These are phyloP conservation scores for Nesoenas mayeri DNA, from an alignment of 2,113 vertebrate genomes.

Conservation along the genomic window DNA sequence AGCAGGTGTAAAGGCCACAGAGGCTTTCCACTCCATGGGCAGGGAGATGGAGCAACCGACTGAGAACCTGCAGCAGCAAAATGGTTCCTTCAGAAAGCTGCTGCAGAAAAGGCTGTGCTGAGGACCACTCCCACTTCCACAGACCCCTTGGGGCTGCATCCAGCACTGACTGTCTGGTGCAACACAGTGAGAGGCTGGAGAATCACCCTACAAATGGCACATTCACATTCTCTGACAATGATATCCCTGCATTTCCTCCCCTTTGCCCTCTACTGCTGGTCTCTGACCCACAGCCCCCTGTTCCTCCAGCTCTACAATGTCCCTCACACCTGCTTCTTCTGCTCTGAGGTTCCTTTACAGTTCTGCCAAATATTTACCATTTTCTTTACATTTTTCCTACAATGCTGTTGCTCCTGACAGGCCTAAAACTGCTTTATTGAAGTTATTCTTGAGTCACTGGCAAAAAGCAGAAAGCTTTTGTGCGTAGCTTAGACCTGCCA, in stretches of 20 bases:
- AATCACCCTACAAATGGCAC: not conserved
- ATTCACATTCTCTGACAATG: not conserved
- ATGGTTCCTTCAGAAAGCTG: not conserved
- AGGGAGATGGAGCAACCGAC: not conserved
- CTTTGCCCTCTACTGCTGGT: not conserved
- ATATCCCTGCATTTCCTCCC: not conserved
- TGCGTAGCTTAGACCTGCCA: not conserved
- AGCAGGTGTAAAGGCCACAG: not conserved
- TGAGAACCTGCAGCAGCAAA: conserved; percentile 6
- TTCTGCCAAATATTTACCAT: not conserved
- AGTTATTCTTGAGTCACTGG: not conserved
- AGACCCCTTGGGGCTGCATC: not conserved
- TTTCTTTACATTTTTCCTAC: not conserved
- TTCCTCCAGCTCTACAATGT: not conserved
- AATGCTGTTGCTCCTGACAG: not conserved
- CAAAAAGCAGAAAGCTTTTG: not conserved
- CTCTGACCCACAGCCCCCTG: not conserved
- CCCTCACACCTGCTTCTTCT: not conserved
- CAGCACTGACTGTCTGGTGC: not conserved
- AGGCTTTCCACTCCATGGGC: not conserved
- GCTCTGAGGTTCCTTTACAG: not conserved
- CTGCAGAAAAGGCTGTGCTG: not conserved
- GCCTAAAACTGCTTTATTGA: not conserved
- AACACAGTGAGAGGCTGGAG: not conserved
- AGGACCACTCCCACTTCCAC: not conserved